A percentile compares a stretch with the other conserved stretches of the same genome.
Evolutionary conservation across 2,113 vertebrate genomes (phyloP).

Genomic region (Theristicus caerulescens): DNA sequence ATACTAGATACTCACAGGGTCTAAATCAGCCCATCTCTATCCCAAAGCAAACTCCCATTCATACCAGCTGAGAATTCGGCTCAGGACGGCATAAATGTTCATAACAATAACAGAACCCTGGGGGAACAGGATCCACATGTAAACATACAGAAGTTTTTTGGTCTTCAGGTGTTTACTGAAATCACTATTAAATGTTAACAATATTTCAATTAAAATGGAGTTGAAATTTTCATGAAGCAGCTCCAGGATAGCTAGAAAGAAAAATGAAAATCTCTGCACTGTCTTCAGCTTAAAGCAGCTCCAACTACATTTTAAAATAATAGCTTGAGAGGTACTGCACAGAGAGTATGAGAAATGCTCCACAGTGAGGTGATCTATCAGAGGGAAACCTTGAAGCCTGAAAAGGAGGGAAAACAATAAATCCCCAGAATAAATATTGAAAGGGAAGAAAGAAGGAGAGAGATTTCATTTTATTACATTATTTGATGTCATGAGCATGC

Average conservation of each 20-base stretch:
- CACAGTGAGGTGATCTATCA: constrained; percentile 26
- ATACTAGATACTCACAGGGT: not conserved
- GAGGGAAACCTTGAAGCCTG: constrained; percentile 37
- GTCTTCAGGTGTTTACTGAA: not conserved
- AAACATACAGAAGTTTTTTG: not conserved
- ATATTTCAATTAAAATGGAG: not conserved
- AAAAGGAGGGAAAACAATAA: constrained; percentile 20
- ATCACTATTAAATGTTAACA: not conserved
- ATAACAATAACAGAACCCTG: not conserved
- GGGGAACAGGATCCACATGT: not conserved
- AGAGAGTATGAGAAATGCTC: constrained; percentile 28
- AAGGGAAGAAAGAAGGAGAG: constrained; percentile 14
- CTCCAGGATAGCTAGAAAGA: not conserved
- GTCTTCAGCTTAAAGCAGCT: constrained; percentile 18
- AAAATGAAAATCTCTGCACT: not conserved
- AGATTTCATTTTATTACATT: constrained; percentile 44
- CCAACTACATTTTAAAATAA: constrained; percentile 38
- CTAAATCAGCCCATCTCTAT: not conserved
- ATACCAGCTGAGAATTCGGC: not conserved
- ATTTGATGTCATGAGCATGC: constrained; percentile 23
- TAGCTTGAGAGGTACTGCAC: not conserved
- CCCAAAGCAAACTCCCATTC: not conserved
- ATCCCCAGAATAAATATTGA: constrained; percentile 43
- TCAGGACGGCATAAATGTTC: not conserved
- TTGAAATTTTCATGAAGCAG: not conserved